Evolutionary conservation across 1,140 invertebrate genomes (phyloP).

Genomic region (Halotydeus destructor): DNA sequence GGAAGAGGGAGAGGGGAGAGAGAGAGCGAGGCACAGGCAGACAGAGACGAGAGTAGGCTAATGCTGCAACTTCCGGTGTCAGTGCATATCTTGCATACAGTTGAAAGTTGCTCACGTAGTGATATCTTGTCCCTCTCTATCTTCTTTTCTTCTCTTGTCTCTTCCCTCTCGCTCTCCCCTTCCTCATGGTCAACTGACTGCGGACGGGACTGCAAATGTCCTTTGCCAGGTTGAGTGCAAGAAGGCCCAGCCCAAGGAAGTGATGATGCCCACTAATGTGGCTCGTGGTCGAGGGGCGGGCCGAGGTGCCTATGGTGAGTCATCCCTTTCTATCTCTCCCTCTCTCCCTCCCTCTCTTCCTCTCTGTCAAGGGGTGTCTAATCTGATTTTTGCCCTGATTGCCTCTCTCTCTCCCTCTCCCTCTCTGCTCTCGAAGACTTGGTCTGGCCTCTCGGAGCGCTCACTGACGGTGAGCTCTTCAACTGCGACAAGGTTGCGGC

Average conservation of each 20-base stretch:
- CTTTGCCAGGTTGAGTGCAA: constrained; percentile 87
- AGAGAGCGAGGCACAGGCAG: too few species aligned
- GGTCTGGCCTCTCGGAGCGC: constrained; percentile 90
- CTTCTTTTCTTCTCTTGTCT: too few species aligned
- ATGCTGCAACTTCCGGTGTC: too few species aligned
- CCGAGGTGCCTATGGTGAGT: constrained; percentile 12
- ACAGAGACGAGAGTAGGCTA: too few species aligned
- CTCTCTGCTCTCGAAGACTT: constrained; percentile 45
- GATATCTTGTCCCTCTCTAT: too few species aligned
- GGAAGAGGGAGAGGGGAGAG: too few species aligned
- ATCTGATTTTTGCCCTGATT: not conserved
- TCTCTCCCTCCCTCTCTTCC: not conserved
- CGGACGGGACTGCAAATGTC: too few species aligned
- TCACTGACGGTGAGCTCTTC: constrained; percentile 63
- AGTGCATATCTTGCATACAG: too few species aligned
- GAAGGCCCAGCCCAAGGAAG: constrained; percentile 98
- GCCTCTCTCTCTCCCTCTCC: constrained; percentile 18
- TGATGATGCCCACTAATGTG: constrained; percentile 58
- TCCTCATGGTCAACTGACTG: too few species aligned
- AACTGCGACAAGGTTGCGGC: not conserved
- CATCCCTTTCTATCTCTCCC: constrained; percentile 6
- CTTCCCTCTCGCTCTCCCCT: too few species aligned
- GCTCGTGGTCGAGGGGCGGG: constrained; percentile 17
- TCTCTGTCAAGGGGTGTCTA: not conserved
- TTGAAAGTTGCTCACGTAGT: too few species aligned